Percentiles rank a stretch among this genome's conserved stretches.
phyloP scores from a whole-genome alignment of 2,113 vertebrate species.

The Gallinago undulata region DNA sequence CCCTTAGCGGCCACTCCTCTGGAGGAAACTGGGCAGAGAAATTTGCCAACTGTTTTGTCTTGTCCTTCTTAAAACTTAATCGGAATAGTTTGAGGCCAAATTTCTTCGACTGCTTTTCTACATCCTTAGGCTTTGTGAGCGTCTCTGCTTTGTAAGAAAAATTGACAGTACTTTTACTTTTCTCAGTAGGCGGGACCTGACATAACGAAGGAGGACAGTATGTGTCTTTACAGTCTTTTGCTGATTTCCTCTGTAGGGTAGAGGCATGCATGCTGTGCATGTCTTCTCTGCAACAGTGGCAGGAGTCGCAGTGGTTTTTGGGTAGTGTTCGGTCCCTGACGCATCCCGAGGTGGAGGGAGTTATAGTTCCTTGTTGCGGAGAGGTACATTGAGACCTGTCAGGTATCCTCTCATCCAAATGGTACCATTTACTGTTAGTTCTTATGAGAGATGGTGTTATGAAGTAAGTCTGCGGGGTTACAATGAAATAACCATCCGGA shows the following conservation, averaged over 20 bases:
- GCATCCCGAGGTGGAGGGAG: conserved; percentile 90
- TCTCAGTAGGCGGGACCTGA: conserved; percentile 87
- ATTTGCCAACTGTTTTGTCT: conserved; percentile 93
- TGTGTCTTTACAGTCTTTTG: conserved; percentile 90
- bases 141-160: conserved; percentile 95
- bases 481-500: conserved; percentile 96
- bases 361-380: conserved; percentile 90
- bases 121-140: conserved; percentile 89
- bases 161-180: conserved; percentile 91
- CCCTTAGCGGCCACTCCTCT: conserved; percentile 94
- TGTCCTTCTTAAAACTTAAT: conserved; percentile 97
- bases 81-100: conserved; percentile 96
- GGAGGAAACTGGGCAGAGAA: conserved; percentile 98
- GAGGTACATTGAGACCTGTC: conserved; percentile 94
- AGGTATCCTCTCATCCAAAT: conserved; percentile 93
- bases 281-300: conserved; percentile 90
- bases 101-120: conserved; percentile 93
- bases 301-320: conserved; percentile 93
- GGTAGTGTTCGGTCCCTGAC: conserved; percentile 88
- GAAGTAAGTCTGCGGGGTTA: conserved; percentile 98
- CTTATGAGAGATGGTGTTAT: conserved; percentile 97
- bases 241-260: conserved; percentile 89
- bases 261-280: conserved; percentile 89
- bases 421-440: conserved; percentile 99
- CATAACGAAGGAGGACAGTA: conserved; percentile 82